These are phyloP conservation scores for Scartelaos histophorus DNA, from an alignment of 2,113 vertebrate species.

Conservation along the genomic window DNA sequence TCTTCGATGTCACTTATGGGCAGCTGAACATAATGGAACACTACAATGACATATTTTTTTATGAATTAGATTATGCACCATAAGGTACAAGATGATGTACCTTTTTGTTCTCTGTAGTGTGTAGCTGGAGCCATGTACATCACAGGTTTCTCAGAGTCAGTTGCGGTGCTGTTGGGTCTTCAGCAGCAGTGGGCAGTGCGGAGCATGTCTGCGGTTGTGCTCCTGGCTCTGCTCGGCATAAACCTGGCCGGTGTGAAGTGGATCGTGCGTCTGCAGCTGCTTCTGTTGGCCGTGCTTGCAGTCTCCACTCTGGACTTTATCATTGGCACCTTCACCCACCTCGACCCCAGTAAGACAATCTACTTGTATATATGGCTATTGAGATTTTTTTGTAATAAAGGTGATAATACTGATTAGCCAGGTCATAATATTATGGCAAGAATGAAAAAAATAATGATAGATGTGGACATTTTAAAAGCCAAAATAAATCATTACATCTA, in stretches of 20 bases:
- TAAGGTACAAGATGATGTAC: neutral
- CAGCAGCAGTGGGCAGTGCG: constrained; percentile 87
- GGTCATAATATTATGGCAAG: no score
- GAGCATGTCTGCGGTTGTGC: constrained; percentile 83
- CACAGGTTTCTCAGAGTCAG: constrained; percentile 94
- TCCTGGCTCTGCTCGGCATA: constrained; percentile 90
- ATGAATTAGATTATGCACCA: neutral
- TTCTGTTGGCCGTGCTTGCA: constrained; percentile 88
- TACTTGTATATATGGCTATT: neutral
- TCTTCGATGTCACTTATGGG: no score
- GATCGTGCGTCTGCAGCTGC: constrained; percentile 93
- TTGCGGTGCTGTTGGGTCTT: constrained; percentile 84
- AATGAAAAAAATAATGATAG: neutral
- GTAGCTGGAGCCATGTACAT: constrained; percentile 97
- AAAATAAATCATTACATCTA: no score
- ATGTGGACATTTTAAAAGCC: no score
- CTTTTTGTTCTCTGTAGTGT: constrained; percentile 76
- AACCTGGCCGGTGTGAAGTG: constrained; percentile 96
- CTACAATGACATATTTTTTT: no score
- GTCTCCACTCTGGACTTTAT: constrained; percentile 94
- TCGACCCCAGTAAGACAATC: constrained; percentile 84
- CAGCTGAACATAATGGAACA: no score
- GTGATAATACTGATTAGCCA: neutral
- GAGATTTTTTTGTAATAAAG: neutral
- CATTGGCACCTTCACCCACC: constrained; percentile 90